These are phyloP conservation scores for Lytechinus variegatus DNA, from an alignment of 35 echinoderm and acorn worm genomes.

Conservation along the genomic window DNA sequence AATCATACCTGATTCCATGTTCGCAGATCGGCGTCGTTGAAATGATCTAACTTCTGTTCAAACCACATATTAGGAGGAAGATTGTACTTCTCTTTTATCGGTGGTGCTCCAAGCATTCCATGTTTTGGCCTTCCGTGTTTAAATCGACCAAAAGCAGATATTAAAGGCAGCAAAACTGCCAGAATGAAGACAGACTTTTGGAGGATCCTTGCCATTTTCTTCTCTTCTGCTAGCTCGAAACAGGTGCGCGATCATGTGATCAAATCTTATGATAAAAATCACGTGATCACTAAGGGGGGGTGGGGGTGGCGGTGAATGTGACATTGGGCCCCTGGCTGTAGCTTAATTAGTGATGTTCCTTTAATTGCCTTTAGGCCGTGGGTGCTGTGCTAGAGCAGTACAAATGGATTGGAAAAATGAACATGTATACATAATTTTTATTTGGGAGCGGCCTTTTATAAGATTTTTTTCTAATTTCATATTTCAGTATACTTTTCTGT, in stretches of 20 bases:
- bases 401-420: too few relatives aligned
- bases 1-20: slow-evolving; percentile 91
- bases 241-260: background rate
- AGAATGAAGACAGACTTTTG: slow-evolving; percentile 6
- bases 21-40: slow-evolving; percentile 81
- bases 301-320: too few relatives aligned
- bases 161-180: slow-evolving; percentile 45
- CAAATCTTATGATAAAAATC: too few relatives aligned
- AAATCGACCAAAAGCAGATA: slow-evolving; percentile 27
- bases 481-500: too few relatives aligned
- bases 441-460: too few relatives aligned
- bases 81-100: background rate
- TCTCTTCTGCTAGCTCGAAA: background rate
- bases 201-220: background rate
- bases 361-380: too few relatives aligned
- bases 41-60: slow-evolving; percentile 84
- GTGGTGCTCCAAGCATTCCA: slow-evolving; percentile 65
- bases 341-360: too few relatives aligned
- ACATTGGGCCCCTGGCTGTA: too few relatives aligned
- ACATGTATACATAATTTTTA: too few relatives aligned
- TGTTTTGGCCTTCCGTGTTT: slow-evolving; percentile 60
- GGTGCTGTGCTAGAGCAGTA: too few relatives aligned
- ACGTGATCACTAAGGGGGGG: background rate
- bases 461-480: too few relatives aligned
- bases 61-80: slow-evolving; percentile 78